Percentiles rank a stretch among this genome's conserved stretches.
Conservation (phyloP, 1,140 invertebrate genomes). For the Aethina tumida region DNA sequence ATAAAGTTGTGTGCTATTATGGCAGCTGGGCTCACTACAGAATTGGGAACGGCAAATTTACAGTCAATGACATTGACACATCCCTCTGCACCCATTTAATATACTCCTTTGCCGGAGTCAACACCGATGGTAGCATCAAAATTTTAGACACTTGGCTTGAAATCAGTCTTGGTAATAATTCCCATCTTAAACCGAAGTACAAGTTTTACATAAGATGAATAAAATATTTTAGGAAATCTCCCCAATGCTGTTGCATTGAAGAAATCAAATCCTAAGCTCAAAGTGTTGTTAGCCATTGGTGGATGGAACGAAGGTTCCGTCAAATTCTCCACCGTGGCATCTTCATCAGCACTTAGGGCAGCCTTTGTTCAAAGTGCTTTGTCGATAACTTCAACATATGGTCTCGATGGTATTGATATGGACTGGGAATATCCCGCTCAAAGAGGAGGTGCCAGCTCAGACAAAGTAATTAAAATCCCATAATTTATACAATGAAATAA, state of each 20-base stretch:
- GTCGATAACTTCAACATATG: constrained; percentile 47
- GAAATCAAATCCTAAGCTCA: constrained; percentile 50
- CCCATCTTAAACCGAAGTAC: constrained; percentile 32
- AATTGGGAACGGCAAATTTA: constrained; percentile 50
- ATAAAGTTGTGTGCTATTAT: constrained; percentile 54
- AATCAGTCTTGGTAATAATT: constrained; percentile 29
- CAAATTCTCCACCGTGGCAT: constrained; percentile 48
- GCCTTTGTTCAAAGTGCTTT: constrained; percentile 51
- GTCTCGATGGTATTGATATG: constrained; percentile 71
- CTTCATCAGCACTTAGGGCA: constrained; percentile 35
- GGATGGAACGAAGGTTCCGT: constrained; percentile 67
- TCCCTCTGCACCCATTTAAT: constrained; percentile 63
- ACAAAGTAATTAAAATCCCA: constrained; percentile 26
- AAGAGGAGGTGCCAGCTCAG: constrained; percentile 45
- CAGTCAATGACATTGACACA: constrained; percentile 55
- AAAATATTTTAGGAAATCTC: constrained; percentile 13
- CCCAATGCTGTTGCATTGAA: constrained; percentile 47
- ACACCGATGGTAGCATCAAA: constrained; percentile 38
- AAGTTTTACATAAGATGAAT: background rate
- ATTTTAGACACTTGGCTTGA: constrained; percentile 57
- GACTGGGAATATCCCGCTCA: constrained; percentile 74
- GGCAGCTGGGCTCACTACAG: constrained; percentile 66
- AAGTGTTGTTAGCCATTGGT: constrained; percentile 61
- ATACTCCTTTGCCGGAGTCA: constrained; percentile 59
- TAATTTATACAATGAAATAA: constrained; percentile 1